These are phyloP conservation scores for Protophormia terraenovae DNA, from an alignment of 2,888 invertebrate genomes.

Conservation along the genomic window DNA sequence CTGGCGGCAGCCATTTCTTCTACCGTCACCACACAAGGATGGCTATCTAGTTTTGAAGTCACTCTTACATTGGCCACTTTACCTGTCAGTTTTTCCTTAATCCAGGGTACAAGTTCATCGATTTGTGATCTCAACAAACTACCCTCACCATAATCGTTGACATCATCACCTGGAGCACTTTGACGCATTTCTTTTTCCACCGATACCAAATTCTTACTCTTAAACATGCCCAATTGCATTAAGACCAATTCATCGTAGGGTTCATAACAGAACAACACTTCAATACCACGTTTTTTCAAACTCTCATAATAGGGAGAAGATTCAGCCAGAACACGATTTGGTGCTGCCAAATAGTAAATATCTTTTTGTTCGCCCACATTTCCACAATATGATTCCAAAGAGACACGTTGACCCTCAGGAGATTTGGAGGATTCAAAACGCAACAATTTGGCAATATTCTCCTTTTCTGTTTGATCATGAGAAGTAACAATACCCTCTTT, in stretches of 20 bases:
- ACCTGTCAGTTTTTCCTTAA: constrained; percentile 88
- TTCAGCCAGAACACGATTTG: constrained; percentile 95
- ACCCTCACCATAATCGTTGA: constrained; percentile 84
- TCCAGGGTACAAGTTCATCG: constrained; percentile 89
- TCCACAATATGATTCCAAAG: constrained; percentile 90
- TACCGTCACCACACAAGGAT: constrained; percentile 97
- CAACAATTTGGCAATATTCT: constrained; percentile 93
- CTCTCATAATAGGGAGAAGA: constrained; percentile 97
- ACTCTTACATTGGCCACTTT: constrained; percentile 91
- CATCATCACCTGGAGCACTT: constrained; percentile 84
- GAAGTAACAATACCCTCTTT: constrained; percentile 97
- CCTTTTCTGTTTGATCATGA: constrained; percentile 90
- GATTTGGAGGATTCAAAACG: constrained; percentile 95
- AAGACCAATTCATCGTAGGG: constrained; percentile 98
- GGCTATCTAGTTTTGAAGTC: constrained; percentile 92
- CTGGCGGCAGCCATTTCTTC: constrained; percentile 98
- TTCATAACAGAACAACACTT: constrained; percentile 97
- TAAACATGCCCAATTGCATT: constrained; percentile 91
- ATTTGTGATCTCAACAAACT: constrained; percentile 89
- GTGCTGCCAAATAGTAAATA: constrained; percentile 96
- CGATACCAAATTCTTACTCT: constrained; percentile 88
- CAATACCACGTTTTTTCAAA: constrained; percentile 91
- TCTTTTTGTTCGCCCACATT: constrained; percentile 89
- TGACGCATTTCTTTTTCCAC: constrained; percentile 96
- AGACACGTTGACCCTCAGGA: constrained; percentile 86